A percentile compares a stretch with the other conserved stretches of the same genome.
Evolutionary conservation across 2,888 invertebrate genomes (phyloP).

Genomic region (Tipula unca): DNA sequence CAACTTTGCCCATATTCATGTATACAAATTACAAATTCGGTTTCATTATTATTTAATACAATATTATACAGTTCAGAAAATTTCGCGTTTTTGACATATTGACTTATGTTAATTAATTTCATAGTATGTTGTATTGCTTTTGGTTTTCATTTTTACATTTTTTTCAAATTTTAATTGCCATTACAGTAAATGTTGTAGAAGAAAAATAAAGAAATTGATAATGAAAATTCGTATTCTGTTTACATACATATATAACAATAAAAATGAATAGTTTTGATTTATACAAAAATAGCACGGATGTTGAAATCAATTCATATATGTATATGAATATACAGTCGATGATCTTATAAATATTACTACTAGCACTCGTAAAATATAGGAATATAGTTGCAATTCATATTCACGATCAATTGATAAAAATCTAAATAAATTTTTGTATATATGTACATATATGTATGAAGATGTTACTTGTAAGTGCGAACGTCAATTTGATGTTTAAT

Average conservation of each 20-base stretch:
- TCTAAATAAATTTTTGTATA: background rate
- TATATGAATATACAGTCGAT: background rate
- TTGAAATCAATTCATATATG: background rate
- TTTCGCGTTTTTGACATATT: constrained; percentile 2
- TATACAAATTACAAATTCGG: background rate
- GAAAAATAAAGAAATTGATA: background rate
- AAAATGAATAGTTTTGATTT: background rate
- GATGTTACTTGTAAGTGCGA: background rate
- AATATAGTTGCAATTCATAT: background rate
- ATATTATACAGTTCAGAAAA: background rate
- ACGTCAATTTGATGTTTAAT: background rate
- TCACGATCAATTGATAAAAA: background rate
- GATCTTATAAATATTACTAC: background rate
- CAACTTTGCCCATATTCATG: background rate
- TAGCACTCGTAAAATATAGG: background rate
- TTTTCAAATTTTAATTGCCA: background rate
- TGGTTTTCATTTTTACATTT: background rate
- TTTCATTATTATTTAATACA: background rate
- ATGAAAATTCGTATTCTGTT: background rate
- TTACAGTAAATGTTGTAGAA: background rate
- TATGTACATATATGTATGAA: too few species aligned
- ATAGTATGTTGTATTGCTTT: background rate
- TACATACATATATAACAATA: background rate
- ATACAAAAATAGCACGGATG: background rate
- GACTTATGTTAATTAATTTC: background rate